Percentiles rank a stretch among this genome's conserved stretches.
Conservation (phyloP, 1,140 invertebrate genomes). For the Leptinotarsa undecemlineata region DNA sequence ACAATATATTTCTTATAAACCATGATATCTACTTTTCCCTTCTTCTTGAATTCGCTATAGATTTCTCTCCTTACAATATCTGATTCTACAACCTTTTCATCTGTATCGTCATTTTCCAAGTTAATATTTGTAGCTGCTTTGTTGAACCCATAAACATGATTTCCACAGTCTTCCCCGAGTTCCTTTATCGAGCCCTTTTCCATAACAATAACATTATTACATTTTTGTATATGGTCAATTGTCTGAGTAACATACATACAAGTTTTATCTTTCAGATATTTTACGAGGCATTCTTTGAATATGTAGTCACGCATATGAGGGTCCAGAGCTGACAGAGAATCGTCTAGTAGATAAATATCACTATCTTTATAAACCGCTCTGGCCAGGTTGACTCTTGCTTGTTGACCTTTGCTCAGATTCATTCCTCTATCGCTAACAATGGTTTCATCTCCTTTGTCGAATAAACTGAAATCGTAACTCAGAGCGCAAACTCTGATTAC, state of each 20-base stretch:
- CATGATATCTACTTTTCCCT: slow-evolving; percentile 35
- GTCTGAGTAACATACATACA: slow-evolving; percentile 81
- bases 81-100: slow-evolving; percentile 23
- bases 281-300: slow-evolving; percentile 73
- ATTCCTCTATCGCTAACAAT: slow-evolving; percentile 81
- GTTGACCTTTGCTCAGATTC: slow-evolving; percentile 82
- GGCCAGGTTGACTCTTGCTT: slow-evolving; percentile 86
- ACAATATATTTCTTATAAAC: slow-evolving; percentile 41
- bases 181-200: slow-evolving; percentile 33
- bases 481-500: slow-evolving; percentile 39
- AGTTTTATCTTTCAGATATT: slow-evolving; percentile 71
- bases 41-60: slow-evolving; percentile 42
- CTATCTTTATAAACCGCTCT: slow-evolving; percentile 79
- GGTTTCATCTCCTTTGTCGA: slow-evolving; percentile 68
- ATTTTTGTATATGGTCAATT: slow-evolving; percentile 35
- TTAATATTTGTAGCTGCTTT: slow-evolving; percentile 24
- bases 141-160: slow-evolving; percentile 42
- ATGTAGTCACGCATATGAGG: slow-evolving; percentile 79
- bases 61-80: slow-evolving; percentile 26
- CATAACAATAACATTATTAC: slow-evolving; percentile 41
- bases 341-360: slow-evolving; percentile 80
- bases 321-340: slow-evolving; percentile 83
- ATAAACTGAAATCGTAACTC: slow-evolving; percentile 39
- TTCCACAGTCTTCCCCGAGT: slow-evolving; percentile 34
- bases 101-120: slow-evolving; percentile 25